Evolutionary conservation across 2,888 invertebrate genomes (phyloP), one percentile per base, ranked within the genome.

Genomic region (Drosophila fungiperda): DNA sequence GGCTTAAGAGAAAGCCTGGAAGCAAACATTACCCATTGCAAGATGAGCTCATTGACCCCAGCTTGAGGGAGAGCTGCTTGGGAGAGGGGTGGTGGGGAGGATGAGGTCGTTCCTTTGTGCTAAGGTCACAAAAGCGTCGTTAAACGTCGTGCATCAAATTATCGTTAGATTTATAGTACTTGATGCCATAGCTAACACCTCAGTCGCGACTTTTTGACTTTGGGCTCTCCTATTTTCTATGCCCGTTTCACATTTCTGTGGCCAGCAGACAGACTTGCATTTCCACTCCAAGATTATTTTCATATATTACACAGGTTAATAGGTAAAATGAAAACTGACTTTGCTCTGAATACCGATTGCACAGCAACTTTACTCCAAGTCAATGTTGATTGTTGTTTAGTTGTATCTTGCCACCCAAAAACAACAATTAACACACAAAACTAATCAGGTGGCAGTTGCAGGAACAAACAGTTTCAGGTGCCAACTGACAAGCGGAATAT

Each of bases 91-190:
- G 29, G 29, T 6, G 38, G 32, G 2, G 12, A 17, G 26, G 12
- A 5, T 42, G 7, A 4, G 29, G 23, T 12, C n/a, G 11, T 35
- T 36, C 23, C 45, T 35, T 11, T 20, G 35, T 50, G 26, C 40
- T 45, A 54, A 49, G 54, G 74, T 63, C 68, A 68, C 76, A 57
- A 54, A 70, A 71, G 71, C 71, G 26, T 75, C 82, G 75, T 86
- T 77, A 81, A 86, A 68, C 38, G 76, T 60, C 54, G 65, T 77
- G 66, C 67, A 73, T 79, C 82, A 83, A 80, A 77, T 86, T 83
- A 83, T 81, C 83, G 61, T 74, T 73, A 71, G 84, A 83, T 86
- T 86, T 86, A 82, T 83, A 53, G 65, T 67, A 17, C 33, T 40
- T 49, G 32, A 54, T 26, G 5, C 64, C 26, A 42, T 45, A 23